Conservation (phyloP, 2,888 invertebrate species). For the Leucoptera coffeella region DNA sequence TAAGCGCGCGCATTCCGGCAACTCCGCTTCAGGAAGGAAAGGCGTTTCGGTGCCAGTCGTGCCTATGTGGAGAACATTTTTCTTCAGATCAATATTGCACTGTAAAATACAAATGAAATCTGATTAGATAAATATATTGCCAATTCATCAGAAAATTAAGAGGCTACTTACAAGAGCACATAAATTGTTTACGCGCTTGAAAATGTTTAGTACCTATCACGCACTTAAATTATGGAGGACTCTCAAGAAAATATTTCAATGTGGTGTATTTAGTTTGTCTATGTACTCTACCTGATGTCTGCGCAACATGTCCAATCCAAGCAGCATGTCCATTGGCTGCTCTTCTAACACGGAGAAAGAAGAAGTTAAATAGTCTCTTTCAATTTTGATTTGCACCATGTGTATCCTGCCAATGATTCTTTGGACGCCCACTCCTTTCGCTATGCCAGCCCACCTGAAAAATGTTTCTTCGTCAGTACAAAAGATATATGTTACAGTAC, state of each 20-base stretch:
- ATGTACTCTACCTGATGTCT: conserved; percentile 96
- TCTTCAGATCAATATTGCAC: conserved; percentile 89
- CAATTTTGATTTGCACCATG: conserved; percentile 95
- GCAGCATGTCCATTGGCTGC: conserved; percentile 96
- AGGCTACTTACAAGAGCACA: too few species aligned
- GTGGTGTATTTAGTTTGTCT: too few species aligned
- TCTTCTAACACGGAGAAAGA: conserved; percentile 95
- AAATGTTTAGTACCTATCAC: too few species aligned
- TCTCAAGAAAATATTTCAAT: too few species aligned
- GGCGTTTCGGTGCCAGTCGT: conserved; percentile 89
- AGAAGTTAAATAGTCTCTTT: conserved; percentile 86
- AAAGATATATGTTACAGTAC: too few species aligned
- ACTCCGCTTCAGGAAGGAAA: conserved; percentile 70
- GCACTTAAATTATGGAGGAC: too few species aligned
- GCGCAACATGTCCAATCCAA: conserved; percentile 96
- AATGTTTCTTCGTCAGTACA: too few species aligned
- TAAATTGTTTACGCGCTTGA: too few species aligned
- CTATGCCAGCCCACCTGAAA: conserved; percentile 85
- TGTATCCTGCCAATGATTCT: conserved; percentile 94
- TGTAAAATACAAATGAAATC: too few species aligned
- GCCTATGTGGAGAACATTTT: conserved; percentile 83
- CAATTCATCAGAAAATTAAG: too few species aligned
- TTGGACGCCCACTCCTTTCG: conserved; percentile 96
- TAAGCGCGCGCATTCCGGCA: conserved; percentile 72
- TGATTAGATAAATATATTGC: too few species aligned